Evolutionary conservation across 2,888 invertebrate genomes (phyloP).

Genomic region (Xanthorhoe designata): DNA sequence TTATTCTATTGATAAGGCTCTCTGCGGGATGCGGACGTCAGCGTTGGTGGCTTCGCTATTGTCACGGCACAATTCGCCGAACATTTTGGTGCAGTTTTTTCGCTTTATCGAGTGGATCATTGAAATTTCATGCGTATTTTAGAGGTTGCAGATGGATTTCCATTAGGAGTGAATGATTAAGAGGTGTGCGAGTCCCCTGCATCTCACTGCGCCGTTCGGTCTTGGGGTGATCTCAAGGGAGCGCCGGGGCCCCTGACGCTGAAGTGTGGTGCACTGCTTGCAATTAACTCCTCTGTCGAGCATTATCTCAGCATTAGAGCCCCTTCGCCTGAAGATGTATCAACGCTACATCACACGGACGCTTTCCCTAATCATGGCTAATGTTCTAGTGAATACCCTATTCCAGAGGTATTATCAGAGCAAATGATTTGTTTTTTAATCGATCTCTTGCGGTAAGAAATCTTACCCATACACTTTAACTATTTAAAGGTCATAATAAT

Average conservation of each 20-base stretch:
- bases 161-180: constrained; percentile 82
- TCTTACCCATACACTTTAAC: neutral
- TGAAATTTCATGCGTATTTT: constrained; percentile 82
- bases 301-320: constrained; percentile 76
- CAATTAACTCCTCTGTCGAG: constrained; percentile 81
- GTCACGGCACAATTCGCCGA: constrained; percentile 76
- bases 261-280: constrained; percentile 76
- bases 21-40: constrained; percentile 73
- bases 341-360: constrained; percentile 38
- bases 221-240: constrained; percentile 60
- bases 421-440: constrained; percentile 11
- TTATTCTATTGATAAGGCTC: constrained; percentile 82
- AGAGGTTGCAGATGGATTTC: constrained; percentile 72
- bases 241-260: constrained; percentile 58
- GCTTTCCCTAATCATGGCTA: constrained; percentile 44
- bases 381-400: constrained; percentile 33
- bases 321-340: constrained; percentile 47
- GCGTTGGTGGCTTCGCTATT: constrained; percentile 82
- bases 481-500: too few species aligned
- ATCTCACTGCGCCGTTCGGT: constrained; percentile 42
- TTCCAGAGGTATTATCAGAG: constrained; percentile 25
- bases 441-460: neutral
- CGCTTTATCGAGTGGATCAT: constrained; percentile 69
- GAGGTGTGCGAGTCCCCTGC: constrained; percentile 49
- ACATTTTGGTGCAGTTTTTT: constrained; percentile 71